Conservation (phyloP, 2,113 vertebrate species). For the Puntigrus tetrazona region DNA sequence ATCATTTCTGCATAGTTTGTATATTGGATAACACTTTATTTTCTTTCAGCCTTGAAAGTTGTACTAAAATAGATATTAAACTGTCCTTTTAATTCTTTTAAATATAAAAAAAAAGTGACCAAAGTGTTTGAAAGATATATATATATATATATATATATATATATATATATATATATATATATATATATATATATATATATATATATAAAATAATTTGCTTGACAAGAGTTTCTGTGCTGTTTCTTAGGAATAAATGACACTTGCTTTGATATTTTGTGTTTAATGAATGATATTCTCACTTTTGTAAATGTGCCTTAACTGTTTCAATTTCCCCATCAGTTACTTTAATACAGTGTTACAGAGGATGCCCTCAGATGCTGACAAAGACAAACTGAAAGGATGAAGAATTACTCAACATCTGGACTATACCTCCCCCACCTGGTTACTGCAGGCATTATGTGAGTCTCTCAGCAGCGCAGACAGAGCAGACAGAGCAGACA, state of each 20-base stretch:
- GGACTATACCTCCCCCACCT: constrained; percentile 28
- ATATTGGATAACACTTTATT: too few relatives aligned
- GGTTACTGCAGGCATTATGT: constrained; percentile 21
- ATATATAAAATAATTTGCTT: neutral
- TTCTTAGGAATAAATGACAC: neutral
- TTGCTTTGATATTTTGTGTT: neutral
- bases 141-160: too few relatives aligned
- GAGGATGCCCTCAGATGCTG: neutral
- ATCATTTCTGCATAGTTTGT: too few relatives aligned
- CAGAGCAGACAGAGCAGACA: neutral
- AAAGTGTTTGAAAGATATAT: too few relatives aligned
- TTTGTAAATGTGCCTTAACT: neutral
- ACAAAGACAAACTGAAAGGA: neutral
- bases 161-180: too few relatives aligned
- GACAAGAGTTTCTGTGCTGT: neutral
- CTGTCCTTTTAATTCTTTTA: too few relatives aligned
- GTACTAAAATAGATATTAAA: too few relatives aligned
- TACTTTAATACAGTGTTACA: neutral
- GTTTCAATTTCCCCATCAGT: neutral
- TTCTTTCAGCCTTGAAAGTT: too few relatives aligned
- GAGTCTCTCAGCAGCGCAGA: neutral
- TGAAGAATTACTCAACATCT: constrained; percentile 12
- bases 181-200: too few relatives aligned
- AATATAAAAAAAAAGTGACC: too few relatives aligned
- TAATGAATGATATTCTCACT: neutral